Conservation (phyloP, 92 coral and sea anemone species). For the Palythoa grandis region DNA sequence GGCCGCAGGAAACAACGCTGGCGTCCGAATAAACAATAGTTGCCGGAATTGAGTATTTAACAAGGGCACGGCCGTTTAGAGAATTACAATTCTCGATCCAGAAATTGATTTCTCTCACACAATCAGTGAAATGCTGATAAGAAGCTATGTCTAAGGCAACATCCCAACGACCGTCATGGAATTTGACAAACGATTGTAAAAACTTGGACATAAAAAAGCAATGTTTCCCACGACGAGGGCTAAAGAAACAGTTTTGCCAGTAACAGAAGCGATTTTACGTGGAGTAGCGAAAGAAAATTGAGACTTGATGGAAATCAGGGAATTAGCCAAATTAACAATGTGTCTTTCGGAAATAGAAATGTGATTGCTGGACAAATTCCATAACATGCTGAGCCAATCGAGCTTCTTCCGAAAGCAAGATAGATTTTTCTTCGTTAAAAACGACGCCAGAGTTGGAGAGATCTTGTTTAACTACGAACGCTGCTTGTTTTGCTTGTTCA, state of each 20-base stretch:
- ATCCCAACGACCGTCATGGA: not conserved
- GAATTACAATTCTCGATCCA: conserved; percentile 39
- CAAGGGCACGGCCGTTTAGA: conserved; percentile 21
- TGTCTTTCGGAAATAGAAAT: conserved; percentile 17
- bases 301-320: conserved; percentile 2
- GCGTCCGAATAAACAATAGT: conserved; percentile 51
- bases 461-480: not conserved
- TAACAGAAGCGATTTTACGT: conserved; percentile 42
- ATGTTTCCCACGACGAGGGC: conserved; percentile 27
- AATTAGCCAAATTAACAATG: not conserved
- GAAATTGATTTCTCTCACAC: conserved; percentile 46
- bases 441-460: not conserved
- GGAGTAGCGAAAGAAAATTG: conserved; percentile 21
- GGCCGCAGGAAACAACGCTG: conserved; percentile 21
- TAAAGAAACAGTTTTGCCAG: conserved; percentile 61
- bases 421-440: conserved; percentile 17
- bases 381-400: conserved; percentile 45
- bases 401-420: conserved; percentile 32
- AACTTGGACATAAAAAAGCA: not conserved
- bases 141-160: not conserved
- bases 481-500: not conserved
- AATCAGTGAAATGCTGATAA: conserved; percentile 3
- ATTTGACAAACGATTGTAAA: not conserved
- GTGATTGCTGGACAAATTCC: conserved; percentile 30
- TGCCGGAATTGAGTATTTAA: conserved; percentile 21